These are phyloP conservation scores for Rallus crepitans DNA, from an alignment of 2,797 vertebrate species.

Conservation along the genomic window DNA sequence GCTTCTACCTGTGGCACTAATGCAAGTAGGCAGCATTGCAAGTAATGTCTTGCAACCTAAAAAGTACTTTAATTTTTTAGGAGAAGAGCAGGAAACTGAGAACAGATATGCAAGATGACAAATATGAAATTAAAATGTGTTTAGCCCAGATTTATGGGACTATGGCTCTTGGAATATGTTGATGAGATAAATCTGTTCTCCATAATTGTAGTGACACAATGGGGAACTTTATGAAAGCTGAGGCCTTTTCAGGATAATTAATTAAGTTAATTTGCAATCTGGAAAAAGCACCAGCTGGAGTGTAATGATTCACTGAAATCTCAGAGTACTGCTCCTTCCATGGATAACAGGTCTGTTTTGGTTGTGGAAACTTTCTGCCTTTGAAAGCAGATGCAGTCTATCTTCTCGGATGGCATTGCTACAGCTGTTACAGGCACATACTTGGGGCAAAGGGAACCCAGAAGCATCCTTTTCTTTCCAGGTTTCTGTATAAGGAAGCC, in stretches of 20 bases:
- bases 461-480: not conserved
- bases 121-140: conserved; percentile 5
- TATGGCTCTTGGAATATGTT: conserved; percentile 28
- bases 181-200: conserved; percentile 56
- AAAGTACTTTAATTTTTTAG: not conserved
- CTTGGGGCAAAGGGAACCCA: not conserved
- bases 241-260: conserved; percentile 59
- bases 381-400: not conserved
- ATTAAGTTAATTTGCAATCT: conserved; percentile 70
- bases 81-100: not conserved
- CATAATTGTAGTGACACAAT: conserved; percentile 41
- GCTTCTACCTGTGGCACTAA: not conserved
- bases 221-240: conserved; percentile 53
- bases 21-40: not conserved
- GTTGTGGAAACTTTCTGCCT: not conserved
- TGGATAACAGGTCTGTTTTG: conserved; percentile 18
- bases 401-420: not conserved
- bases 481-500: not conserved
- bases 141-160: conserved; percentile 29
- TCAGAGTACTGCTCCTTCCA: conserved; percentile 14
- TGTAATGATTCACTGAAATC: conserved; percentile 34
- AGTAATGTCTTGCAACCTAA: not conserved
- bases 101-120: not conserved
- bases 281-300: conserved; percentile 54
- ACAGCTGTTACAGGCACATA: not conserved